Evolutionary conservation across 2,888 invertebrate species (phyloP).

Genomic region (Zygaena filipendulae): DNA sequence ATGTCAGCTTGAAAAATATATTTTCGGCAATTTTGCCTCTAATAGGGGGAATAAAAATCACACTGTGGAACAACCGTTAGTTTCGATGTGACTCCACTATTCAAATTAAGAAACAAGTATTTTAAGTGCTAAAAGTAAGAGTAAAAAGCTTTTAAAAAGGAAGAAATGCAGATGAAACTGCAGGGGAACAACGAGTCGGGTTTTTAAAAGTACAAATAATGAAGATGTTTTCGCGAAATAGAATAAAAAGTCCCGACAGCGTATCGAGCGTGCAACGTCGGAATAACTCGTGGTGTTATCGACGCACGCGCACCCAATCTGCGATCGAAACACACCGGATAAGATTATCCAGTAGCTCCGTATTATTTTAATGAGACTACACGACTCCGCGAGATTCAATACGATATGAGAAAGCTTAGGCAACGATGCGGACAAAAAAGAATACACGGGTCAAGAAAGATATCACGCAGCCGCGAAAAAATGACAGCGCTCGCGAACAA

Average conservation of each 20-base stretch:
- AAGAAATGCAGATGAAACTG: too few species aligned
- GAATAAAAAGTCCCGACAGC: slow-evolving; percentile 55
- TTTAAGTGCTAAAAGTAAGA: too few species aligned
- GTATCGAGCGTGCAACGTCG: slow-evolving; percentile 56
- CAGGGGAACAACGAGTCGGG: too few species aligned
- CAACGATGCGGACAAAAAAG: slow-evolving; percentile 60
- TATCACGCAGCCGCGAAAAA: slow-evolving; percentile 45
- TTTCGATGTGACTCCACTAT: too few species aligned
- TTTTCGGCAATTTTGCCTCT: too few species aligned
- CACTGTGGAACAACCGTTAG: too few species aligned
- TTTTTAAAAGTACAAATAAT: slow-evolving; percentile 46
- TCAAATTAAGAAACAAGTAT: too few species aligned
- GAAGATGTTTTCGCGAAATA: slow-evolving; percentile 60
- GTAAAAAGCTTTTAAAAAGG: too few species aligned
- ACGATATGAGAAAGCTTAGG: slow-evolving; percentile 62
- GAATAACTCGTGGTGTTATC: slow-evolving; percentile 64
- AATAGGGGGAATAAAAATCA: too few species aligned
- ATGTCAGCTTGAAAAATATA: too few species aligned
- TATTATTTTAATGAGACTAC: slow-evolving; percentile 70
- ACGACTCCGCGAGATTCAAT: slow-evolving; percentile 60
- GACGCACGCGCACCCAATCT: slow-evolving; percentile 66
- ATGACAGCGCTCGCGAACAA: slow-evolving; percentile 35
- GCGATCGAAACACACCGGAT: slow-evolving; percentile 66
- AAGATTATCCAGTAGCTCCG: slow-evolving; percentile 68
- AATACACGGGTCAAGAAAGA: slow-evolving; percentile 60